A percentile compares a stretch with the other conserved stretches of the same genome.
phyloP scores from a whole-genome alignment of 2,888 invertebrate species.

The Eupithecia exiguata region DNA sequence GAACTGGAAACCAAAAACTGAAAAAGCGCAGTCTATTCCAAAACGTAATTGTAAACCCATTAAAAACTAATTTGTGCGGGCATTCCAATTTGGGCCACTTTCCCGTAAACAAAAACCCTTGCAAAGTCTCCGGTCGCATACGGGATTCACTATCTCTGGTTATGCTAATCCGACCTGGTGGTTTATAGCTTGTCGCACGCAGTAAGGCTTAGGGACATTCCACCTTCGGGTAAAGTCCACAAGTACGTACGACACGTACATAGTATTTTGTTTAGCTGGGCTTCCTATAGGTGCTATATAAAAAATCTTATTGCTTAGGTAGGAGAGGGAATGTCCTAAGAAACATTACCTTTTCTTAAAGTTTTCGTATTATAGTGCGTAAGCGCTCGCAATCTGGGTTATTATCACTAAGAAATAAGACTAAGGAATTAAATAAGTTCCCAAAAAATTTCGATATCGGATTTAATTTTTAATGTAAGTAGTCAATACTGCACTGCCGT shows the following conservation, averaged over 20 bases:
- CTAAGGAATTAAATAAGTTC: too few species aligned
- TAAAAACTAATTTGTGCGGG: constrained; percentile 8
- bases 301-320: neutral
- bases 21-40: neutral
- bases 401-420: too few species aligned
- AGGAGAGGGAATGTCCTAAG: neutral
- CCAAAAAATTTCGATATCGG: too few species aligned
- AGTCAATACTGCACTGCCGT: too few species aligned
- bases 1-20: neutral
- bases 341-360: neutral
- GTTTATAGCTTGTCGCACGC: constrained; percentile 11
- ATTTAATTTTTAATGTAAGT: too few species aligned
- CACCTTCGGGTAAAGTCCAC: neutral
- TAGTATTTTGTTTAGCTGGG: neutral
- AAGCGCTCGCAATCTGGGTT: too few species aligned
- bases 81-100: neutral
- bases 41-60: constrained; percentile 4
- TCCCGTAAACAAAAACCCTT: neutral
- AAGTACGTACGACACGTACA: neutral
- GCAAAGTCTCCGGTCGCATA: neutral
- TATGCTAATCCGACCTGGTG: constrained; percentile 9
- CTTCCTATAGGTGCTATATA: too few species aligned
- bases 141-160: neutral
- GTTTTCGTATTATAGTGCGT: too few species aligned
- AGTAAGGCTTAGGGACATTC: constrained; percentile 4